Conservation (phyloP, 2,113 vertebrate genomes). For the Oreotrochilus melanogaster region DNA sequence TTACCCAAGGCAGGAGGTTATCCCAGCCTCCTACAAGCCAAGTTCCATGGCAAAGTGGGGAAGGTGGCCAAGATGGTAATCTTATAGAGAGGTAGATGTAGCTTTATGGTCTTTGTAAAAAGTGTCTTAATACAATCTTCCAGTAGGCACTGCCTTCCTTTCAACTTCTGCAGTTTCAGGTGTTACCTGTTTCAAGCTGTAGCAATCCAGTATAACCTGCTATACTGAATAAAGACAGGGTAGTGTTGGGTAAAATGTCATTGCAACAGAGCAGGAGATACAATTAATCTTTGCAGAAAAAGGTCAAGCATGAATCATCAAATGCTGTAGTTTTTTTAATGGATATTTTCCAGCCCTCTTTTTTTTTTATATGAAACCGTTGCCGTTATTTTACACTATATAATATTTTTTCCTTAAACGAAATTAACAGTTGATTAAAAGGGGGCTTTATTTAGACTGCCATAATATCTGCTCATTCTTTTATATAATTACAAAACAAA, state of each 20-base stretch:
- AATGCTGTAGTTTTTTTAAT: neutral
- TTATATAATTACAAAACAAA: neutral
- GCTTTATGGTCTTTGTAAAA: neutral
- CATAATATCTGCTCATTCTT: neutral
- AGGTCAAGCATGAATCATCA: slow-evolving; percentile 36
- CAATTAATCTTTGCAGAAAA: slow-evolving; percentile 19
- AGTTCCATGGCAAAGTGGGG: neutral
- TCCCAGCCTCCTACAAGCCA: neutral
- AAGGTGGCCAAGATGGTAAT: neutral
- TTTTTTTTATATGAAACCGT: neutral
- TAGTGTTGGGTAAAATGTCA: slow-evolving; percentile 15
- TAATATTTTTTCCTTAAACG: neutral
- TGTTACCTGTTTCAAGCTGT: neutral
- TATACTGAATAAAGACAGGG: neutral
- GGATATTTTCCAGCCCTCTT: neutral
- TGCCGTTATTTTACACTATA: neutral
- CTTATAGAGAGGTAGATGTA: neutral
- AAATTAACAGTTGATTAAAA: neutral
- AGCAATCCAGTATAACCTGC: neutral
- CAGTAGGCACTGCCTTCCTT: neutral
- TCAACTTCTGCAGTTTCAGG: neutral
- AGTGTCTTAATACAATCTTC: neutral
- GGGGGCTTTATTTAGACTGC: neutral
- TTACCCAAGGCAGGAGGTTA: rapidly evolving
- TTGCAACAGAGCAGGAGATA: neutral